Conservation (phyloP, 2,113 vertebrate genomes). For the Trachemys scripta region DNA sequence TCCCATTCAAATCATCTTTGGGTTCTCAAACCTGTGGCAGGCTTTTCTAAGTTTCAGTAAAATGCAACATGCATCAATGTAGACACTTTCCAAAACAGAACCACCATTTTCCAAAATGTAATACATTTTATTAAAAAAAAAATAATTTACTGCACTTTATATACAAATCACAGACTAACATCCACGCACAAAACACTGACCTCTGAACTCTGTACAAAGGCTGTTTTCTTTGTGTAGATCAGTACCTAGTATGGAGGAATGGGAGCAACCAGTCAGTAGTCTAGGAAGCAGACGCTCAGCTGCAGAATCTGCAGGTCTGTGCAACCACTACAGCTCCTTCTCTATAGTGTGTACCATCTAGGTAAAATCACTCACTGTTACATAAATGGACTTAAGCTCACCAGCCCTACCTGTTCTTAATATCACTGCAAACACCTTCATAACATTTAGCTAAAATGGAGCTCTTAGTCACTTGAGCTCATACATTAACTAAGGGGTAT, state of each 20-base stretch:
- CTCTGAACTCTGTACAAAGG: background rate
- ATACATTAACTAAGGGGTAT: background rate
- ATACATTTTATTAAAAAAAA: constrained; percentile 75
- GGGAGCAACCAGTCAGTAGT: background rate
- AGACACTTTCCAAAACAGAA: rapidly evolving
- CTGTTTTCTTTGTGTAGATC: background rate
- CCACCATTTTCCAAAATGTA: background rate
- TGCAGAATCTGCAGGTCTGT: background rate
- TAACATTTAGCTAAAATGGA: background rate
- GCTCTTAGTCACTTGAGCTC: background rate
- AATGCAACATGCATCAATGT: background rate
- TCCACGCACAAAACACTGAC: constrained; percentile 43
- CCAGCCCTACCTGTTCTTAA: background rate
- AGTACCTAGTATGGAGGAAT: background rate
- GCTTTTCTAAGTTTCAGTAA: background rate
- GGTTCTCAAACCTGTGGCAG: rapidly evolving
- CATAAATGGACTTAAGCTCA: background rate
- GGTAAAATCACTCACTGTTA: rapidly evolving
- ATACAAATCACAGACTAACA: constrained; percentile 43
- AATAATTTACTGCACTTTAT: constrained; percentile 80
- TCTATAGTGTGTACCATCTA: rapidly evolving
- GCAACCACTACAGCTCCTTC: background rate
- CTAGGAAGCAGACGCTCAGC: background rate
- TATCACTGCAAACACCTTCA: background rate
- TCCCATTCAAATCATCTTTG: rapidly evolving